A percentile compares a stretch with the other conserved stretches of the same genome.
Conservation (phyloP, 1,140 invertebrate genomes). For the Pogonus chalceus region DNA sequence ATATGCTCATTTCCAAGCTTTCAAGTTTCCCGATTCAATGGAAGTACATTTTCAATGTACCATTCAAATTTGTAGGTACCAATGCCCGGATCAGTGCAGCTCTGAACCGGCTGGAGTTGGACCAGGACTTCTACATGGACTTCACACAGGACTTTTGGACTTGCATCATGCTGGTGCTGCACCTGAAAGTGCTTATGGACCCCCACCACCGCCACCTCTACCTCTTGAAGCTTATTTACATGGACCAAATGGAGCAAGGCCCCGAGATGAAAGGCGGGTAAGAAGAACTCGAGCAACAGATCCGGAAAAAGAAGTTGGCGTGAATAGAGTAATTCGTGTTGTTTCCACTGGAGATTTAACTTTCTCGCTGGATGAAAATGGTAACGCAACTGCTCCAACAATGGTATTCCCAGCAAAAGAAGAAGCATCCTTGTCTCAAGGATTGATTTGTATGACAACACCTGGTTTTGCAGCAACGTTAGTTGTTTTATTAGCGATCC, state of each 20-base stretch:
- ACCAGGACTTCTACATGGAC: constrained; percentile 25
- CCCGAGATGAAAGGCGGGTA: constrained; percentile 63
- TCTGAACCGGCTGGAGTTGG: constrained; percentile 45
- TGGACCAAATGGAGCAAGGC: constrained; percentile 44
- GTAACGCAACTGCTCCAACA: constrained; percentile 44
- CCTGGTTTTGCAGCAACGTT: constrained; percentile 78
- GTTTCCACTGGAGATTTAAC: constrained; percentile 78
- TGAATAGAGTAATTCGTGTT: constrained; percentile 73
- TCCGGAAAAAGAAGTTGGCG: constrained; percentile 66
- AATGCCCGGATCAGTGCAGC: constrained; percentile 78
- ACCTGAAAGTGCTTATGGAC: constrained; percentile 57
- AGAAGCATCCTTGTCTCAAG: constrained; percentile 36
- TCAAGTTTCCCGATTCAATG: constrained; percentile 94
- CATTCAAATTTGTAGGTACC: constrained; percentile 87
- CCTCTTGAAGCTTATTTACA: constrained; percentile 54
- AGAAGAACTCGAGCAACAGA: constrained; percentile 49
- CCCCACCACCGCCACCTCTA: constrained; percentile 47
- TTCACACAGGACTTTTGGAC: constrained; percentile 38
- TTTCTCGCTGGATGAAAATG: constrained; percentile 59
- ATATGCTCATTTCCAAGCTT: constrained; percentile 89
- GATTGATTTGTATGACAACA: constrained; percentile 84
- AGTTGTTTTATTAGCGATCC: constrained; percentile 64
- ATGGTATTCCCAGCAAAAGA: constrained; percentile 55
- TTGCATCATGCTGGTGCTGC: constrained; percentile 41
- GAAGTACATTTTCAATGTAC: constrained; percentile 94